Evolutionary conservation across 1,140 invertebrate genomes (phyloP).

Genomic region (Pogonognathellus flavescens): DNA sequence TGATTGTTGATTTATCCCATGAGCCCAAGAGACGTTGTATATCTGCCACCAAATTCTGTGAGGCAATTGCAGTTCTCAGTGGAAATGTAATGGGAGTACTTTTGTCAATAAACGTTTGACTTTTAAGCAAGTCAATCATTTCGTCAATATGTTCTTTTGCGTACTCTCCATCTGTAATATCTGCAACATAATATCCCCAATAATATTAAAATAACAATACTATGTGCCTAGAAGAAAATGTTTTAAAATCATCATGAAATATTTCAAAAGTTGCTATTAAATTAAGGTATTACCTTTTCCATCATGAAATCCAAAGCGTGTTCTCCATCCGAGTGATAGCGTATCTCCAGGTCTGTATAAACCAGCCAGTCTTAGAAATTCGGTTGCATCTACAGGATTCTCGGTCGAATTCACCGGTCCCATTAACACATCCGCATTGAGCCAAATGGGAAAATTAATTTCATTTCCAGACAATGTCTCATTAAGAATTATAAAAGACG

Average conservation of each 20-base stretch:
- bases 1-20: constrained; percentile 8
- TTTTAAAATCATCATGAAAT: too few species aligned
- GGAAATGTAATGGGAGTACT: constrained; percentile 26
- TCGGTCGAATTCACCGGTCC: constrained; percentile 80
- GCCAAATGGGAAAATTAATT: constrained; percentile 83
- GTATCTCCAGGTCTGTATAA: constrained; percentile 77
- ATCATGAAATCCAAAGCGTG: constrained; percentile 68
- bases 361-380: constrained; percentile 76
- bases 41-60: neutral
- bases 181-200: neutral
- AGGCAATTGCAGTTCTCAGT: neutral
- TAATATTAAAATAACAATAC: too few species aligned
- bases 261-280: neutral
- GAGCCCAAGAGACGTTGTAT: neutral
- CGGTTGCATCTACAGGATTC: constrained; percentile 77
- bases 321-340: constrained; percentile 93
- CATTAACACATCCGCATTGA: constrained; percentile 88
- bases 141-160: neutral
- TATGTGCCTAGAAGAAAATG: too few species aligned
- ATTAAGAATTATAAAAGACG: constrained; percentile 75
- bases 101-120: neutral
- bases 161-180: neutral
- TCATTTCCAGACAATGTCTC: constrained; percentile 60
- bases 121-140: constrained; percentile 12
- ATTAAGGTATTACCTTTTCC: neutral